Conservation (phyloP, 1,140 invertebrate genomes). For the Zaprionus lachaisei region DNA sequence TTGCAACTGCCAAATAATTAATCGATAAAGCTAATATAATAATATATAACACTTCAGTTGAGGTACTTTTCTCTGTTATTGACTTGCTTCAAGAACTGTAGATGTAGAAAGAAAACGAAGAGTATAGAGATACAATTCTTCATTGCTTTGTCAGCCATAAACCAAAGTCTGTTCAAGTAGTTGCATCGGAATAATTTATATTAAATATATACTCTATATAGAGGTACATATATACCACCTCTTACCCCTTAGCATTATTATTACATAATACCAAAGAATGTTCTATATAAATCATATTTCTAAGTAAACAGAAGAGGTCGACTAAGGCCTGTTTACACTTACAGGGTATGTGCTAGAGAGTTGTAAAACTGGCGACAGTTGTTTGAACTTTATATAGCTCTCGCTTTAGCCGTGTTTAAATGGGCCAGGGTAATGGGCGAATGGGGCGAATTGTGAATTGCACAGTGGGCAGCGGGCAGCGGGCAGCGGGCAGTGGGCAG, state of each 20-base stretch:
- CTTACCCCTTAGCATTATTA: too few relatives aligned
- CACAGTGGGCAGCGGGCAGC: constrained; percentile 21
- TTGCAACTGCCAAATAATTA: background rate
- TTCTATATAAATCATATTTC: too few relatives aligned
- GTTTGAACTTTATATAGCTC: background rate
- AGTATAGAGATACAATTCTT: too few relatives aligned
- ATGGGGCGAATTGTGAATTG: constrained; percentile 21
- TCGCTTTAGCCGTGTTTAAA: background rate
- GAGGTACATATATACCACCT: too few relatives aligned
- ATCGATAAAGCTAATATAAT: background rate
- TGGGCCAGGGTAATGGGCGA: constrained; percentile 8
- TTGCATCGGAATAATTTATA: too few relatives aligned
- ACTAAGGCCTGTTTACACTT: background rate
- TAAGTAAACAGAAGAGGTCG: too few relatives aligned
- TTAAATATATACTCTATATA: too few relatives aligned
- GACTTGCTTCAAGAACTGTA: too few relatives aligned
- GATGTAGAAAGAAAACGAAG: too few relatives aligned
- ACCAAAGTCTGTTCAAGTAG: too few relatives aligned
- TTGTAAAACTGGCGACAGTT: background rate
- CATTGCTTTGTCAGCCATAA: too few relatives aligned
- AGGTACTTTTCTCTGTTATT: background rate
- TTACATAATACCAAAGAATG: too few relatives aligned
- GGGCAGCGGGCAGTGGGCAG: background rate
- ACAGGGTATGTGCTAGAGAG: background rate
- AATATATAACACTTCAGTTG: background rate